Conservation (phyloP, 1,140 invertebrate species). For the Carposina sasakii region DNA sequence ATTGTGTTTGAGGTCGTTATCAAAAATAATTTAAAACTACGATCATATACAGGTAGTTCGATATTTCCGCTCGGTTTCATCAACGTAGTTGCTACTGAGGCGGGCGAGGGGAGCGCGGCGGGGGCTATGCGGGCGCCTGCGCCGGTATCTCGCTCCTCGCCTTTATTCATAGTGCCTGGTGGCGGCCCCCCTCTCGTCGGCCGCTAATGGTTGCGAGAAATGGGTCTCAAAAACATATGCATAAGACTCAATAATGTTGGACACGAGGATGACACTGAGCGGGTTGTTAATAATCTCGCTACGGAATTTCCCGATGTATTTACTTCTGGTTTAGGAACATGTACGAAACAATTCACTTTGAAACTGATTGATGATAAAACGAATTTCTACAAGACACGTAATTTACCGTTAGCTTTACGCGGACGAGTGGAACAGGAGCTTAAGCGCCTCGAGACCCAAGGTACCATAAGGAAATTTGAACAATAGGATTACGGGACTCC, state of each 20-base stretch:
- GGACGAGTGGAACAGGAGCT: neutral
- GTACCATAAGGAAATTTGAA: neutral
- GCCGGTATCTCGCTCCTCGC: neutral
- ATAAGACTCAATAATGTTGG: neutral
- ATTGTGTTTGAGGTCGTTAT: neutral
- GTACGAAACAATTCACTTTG: neutral
- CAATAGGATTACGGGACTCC: neutral
- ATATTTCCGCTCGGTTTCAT: neutral
- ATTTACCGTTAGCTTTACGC: neutral
- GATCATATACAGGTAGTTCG: neutral
- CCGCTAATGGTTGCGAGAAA: neutral
- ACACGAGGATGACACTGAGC: neutral
- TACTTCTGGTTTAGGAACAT: neutral
- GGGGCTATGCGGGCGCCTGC: neutral
- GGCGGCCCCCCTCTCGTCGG: neutral
- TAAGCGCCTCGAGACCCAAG: neutral
- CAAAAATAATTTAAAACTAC: neutral
- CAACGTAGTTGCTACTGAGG: too few species aligned
- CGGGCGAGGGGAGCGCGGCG: neutral
- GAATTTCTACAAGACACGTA: neutral
- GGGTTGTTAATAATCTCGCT: neutral
- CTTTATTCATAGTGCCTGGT: neutral
- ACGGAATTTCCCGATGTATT: conserved; percentile 3
- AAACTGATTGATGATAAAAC: neutral
- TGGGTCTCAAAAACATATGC: neutral